phyloP scores from a whole-genome alignment of 1,140 invertebrate species.

The Drosophila micromelanica region DNA sequence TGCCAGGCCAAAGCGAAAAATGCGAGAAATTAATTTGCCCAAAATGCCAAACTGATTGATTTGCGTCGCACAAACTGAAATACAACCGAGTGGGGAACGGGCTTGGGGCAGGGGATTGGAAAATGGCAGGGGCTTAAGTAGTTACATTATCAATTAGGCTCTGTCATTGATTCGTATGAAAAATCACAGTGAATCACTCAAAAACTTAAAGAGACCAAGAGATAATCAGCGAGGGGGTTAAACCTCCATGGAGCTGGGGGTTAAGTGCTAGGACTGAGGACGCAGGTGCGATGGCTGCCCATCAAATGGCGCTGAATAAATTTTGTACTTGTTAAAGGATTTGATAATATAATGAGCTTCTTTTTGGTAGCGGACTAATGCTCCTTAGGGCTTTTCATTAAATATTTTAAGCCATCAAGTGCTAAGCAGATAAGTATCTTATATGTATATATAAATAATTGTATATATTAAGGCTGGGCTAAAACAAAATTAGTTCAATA shows the following conservation, averaged over 20 bases:
- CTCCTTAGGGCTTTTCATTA: slow-evolving; percentile 44
- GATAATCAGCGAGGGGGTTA: slow-evolving; percentile 47
- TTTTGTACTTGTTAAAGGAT: slow-evolving; percentile 43
- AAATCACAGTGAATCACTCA: slow-evolving; percentile 72
- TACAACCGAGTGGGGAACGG: slow-evolving; percentile 2
- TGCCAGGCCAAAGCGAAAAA: slow-evolving; percentile 49
- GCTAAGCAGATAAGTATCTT: slow-evolving; percentile 20
- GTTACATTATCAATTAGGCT: slow-evolving; percentile 68
- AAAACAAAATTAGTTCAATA: not conserved
- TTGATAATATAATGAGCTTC: slow-evolving; percentile 38
- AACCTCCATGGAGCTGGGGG: not conserved
- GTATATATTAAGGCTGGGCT: not conserved
- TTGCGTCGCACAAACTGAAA: slow-evolving; percentile 20
- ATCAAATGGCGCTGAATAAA: slow-evolving; percentile 49
- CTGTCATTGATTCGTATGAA: slow-evolving; percentile 60
- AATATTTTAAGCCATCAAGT: slow-evolving; percentile 28
- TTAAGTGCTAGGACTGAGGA: slow-evolving; percentile 15
- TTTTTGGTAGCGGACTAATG: slow-evolving; percentile 4
- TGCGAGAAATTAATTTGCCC: slow-evolving; percentile 69
- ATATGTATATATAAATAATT: not conserved
- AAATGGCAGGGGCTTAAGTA: slow-evolving; percentile 7
- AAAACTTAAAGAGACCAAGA: slow-evolving; percentile 6
- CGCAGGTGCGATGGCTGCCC: slow-evolving; percentile 53
- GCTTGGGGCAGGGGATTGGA: not conserved
- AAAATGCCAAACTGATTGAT: slow-evolving; percentile 76